Evolutionary conservation across 2,888 invertebrate genomes (phyloP), one percentile per base, ranked within the genome.

Genomic region (Camponotus fellah): DNA sequence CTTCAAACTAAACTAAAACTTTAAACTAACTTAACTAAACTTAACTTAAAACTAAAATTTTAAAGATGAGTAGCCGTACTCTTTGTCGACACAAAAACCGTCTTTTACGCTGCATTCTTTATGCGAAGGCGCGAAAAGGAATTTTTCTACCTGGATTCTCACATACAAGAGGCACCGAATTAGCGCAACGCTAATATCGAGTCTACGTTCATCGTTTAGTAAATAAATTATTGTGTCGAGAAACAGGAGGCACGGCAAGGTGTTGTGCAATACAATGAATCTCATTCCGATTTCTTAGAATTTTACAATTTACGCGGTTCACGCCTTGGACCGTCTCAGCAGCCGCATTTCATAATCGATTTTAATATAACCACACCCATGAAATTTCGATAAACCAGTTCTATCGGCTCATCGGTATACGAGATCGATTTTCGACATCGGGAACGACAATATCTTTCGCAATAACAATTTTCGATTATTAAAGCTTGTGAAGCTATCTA

Each of bases 171-270:
- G 60, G 60, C 46, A 76, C 43, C 58, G 34, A 34, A 72, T 79
- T 79, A 79, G 58, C 77, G 14, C 40, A 56, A n/a, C 43, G 49
- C 74, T 53, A 79, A 74, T 58, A 58, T 68, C 64, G 69, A 53
- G 68, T 58, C 75, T 71, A 40, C 40, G 71, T 80, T 83, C 80
- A 26, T 56, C 75, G 75, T 79, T 80, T 64, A 46, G 75, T 83
- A 85, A 85, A 85, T 85, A 65, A 85, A 85, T 85, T 85, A 85
- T 80, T 85, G 84, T 84, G 65, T 72, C 81, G 71, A 58, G 80
- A 49, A 37, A 65, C 82, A 72, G 71, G 66, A 85, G 85, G 85
- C 58, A 83, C 80, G 85, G 75, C 85, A 12, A 12, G 17, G 64
- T 12, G 74, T 85, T 85, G 76, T 62, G 84, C 37, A 85, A 85